These are phyloP conservation scores for Metallyticus violacea DNA, from an alignment of 2,888 invertebrate genomes.

Conservation along the genomic window DNA sequence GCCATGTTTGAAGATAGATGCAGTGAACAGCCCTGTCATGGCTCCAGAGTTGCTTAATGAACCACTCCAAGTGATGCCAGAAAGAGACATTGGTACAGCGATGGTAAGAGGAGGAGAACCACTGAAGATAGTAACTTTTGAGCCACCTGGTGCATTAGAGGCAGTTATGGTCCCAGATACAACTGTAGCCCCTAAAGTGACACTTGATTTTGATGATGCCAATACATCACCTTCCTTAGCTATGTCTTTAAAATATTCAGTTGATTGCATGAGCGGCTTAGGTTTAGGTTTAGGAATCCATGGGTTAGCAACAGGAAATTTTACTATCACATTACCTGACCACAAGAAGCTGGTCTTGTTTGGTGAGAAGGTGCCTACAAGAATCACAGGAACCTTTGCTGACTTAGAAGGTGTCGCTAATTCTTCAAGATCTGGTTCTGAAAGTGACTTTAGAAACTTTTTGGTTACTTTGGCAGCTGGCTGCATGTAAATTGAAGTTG, in stretches of 20 bases:
- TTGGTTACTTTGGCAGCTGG: not conserved
- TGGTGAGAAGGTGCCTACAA: conserved; percentile 23
- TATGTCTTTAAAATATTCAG: not conserved
- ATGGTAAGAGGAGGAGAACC: not conserved
- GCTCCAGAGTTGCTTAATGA: not conserved
- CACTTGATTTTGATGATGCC: not conserved
- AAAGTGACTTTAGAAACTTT: not conserved
- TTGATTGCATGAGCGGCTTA: not conserved
- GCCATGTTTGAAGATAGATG: not conserved
- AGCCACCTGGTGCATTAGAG: not conserved
- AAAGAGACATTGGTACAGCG: not conserved
- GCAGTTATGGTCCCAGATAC: not conserved
- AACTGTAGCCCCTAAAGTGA: not conserved
- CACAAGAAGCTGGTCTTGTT: conserved; percentile 23
- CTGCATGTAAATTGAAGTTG: not conserved
- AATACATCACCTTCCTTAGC: not conserved
- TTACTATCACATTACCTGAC: conserved; percentile 30
- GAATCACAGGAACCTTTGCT: conserved; percentile 16
- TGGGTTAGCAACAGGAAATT: not conserved
- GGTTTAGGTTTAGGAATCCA: not conserved
- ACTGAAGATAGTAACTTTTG: not conserved
- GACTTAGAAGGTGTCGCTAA: not conserved
- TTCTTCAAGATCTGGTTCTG: not conserved
- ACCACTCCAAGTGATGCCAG: not conserved
- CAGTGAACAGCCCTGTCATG: not conserved